Evolutionary conservation across 1,140 invertebrate genomes (phyloP).

Genomic region (Apis cerana): DNA sequence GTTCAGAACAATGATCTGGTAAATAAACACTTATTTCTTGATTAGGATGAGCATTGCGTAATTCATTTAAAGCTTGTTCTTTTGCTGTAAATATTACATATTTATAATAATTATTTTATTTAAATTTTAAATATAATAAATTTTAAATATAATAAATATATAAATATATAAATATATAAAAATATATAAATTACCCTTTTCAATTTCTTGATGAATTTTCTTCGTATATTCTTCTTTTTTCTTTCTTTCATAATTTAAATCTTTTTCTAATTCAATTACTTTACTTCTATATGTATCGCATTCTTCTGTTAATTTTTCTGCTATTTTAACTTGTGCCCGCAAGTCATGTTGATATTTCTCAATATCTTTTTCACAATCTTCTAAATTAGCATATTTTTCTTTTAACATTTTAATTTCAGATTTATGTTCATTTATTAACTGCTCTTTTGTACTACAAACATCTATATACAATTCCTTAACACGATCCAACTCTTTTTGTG

Average conservation of each 20-base stretch:
- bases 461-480: conserved; percentile 79
- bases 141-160: background rate
- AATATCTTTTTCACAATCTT: conserved; percentile 63
- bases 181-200: conserved; percentile 63
- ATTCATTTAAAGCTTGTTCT: conserved; percentile 75
- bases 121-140: background rate
- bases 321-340: conserved; percentile 67
- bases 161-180: no score
- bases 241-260: conserved; percentile 70
- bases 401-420: conserved; percentile 73
- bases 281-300: conserved; percentile 70
- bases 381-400: conserved; percentile 68
- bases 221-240: conserved; percentile 71
- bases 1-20: conserved; percentile 76
- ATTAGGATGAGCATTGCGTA: conserved; percentile 73
- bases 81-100: conserved; percentile 69
- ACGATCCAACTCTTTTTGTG: conserved; percentile 75
- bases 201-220: conserved; percentile 75
- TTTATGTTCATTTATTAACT: conserved; percentile 72
- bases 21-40: conserved; percentile 73
- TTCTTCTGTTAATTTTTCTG: conserved; percentile 67
- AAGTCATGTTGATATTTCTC: conserved; percentile 70
- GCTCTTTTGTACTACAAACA: conserved; percentile 76
- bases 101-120: conserved; percentile 17
- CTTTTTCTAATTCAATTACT: conserved; percentile 75